A percentile compares a stretch with the other conserved stretches of the same genome.
These are phyloP conservation scores for Lycocorax pyrrhopterus DNA, from an alignment of 2,113 vertebrate genomes.

Conservation along the genomic window DNA sequence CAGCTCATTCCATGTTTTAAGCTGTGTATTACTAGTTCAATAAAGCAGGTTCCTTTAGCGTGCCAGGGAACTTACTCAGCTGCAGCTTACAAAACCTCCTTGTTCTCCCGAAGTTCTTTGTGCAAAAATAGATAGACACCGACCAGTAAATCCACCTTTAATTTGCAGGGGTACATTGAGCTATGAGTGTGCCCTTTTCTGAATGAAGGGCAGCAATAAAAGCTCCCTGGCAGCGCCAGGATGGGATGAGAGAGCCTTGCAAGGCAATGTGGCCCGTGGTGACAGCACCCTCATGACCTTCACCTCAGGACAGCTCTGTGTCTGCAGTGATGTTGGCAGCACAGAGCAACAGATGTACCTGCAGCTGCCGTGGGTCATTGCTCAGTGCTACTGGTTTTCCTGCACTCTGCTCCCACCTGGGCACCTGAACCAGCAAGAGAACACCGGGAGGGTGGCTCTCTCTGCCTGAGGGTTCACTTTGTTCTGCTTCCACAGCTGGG, in stretches of 20 bases:
- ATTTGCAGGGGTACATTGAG: conserved; percentile 22
- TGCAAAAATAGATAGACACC: conserved; percentile 40
- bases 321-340: not conserved
- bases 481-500: not conserved
- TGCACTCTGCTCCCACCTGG: not conserved
- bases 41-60: conserved; percentile 32
- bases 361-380: not conserved
- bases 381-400: not conserved
- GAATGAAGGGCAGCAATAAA: not conserved
- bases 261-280: not conserved
- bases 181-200: not conserved
- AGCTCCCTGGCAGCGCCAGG: not conserved
- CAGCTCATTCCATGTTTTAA: conserved; percentile 27
- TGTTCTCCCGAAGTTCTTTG: conserved; percentile 24
- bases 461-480: not conserved
- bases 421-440: not conserved
- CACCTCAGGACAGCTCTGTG: not conserved
- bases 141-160: conserved; percentile 54
- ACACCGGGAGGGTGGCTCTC: accelerated
- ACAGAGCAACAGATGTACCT: not conserved
- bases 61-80: conserved; percentile 37
- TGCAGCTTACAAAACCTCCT: conserved; percentile 37
- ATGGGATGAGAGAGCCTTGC: not conserved
- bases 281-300: not conserved
- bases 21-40: conserved; percentile 38